Percentiles rank a stretch among this genome's conserved stretches.
These are phyloP conservation scores for Hypsopygia costalis DNA, from an alignment of 2,888 invertebrate species.

Conservation along the genomic window DNA sequence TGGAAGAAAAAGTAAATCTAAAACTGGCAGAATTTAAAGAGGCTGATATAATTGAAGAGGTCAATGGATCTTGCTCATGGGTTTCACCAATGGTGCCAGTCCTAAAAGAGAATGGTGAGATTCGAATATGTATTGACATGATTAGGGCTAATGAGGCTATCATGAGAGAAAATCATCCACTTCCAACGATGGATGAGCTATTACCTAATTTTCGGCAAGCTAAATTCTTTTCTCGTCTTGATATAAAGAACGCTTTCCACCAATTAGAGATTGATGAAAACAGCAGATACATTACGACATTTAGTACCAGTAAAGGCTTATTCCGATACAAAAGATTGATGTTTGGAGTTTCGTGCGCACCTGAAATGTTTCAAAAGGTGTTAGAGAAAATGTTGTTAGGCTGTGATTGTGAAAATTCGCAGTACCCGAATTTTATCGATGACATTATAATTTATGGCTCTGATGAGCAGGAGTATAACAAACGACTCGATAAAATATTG, in stretches of 20 bases:
- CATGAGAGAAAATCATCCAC: conserved; percentile 26
- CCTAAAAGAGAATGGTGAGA: conserved; percentile 22
- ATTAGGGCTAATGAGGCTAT: conserved; percentile 30
- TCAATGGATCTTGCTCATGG: conserved; percentile 19
- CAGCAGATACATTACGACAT: conserved; percentile 24
- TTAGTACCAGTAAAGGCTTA: conserved; percentile 20
- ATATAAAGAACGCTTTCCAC: not conserved
- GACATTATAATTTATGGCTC: conserved; percentile 25
- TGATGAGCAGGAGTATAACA: conserved; percentile 6
- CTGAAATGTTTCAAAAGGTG: conserved; percentile 37
- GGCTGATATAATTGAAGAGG: conserved; percentile 26
- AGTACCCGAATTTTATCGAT: conserved; percentile 26
- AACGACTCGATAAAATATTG: conserved; percentile 14
- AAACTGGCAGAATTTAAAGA: no score
- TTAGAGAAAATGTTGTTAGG: conserved; percentile 26
- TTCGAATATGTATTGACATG: conserved; percentile 29
- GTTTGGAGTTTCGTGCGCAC: conserved; percentile 50
- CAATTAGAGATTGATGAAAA: conserved; percentile 1
- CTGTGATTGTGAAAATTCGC: conserved; percentile 24
- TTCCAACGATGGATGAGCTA: conserved; percentile 26
- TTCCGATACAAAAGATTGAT: conserved; percentile 42
- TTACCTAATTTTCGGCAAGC: not conserved
- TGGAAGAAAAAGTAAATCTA: no score
- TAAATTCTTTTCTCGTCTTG: not conserved
- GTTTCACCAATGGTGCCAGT: conserved; percentile 24